Conservation (phyloP, 2,113 vertebrate genomes). For the Tetraodon nigroviridis region DNA sequence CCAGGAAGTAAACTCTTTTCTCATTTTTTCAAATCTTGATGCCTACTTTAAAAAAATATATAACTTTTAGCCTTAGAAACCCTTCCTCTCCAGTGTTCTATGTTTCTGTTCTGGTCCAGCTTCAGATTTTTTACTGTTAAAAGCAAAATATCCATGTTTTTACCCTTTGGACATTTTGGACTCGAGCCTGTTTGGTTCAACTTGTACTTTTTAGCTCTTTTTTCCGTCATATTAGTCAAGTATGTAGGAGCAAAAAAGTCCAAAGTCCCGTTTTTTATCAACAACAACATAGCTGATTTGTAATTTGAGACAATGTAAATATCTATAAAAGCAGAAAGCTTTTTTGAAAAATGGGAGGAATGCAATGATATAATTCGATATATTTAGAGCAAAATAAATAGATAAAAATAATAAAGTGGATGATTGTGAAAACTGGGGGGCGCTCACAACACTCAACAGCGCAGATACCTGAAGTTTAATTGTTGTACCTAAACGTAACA, state of each 20-base stretch:
- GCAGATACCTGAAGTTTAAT: slow-evolving; percentile 27
- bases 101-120: too few relatives aligned
- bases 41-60: too few relatives aligned
- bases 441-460: slow-evolving; percentile 3
- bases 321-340: not conserved
- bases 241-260: too few relatives aligned
- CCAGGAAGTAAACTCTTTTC: not conserved
- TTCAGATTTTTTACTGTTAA: too few relatives aligned
- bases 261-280: too few relatives aligned
- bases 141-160: slow-evolving; percentile 17
- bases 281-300: too few relatives aligned
- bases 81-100: not conserved
- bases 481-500: not conserved
- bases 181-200: too few relatives aligned
- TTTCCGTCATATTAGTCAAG: not conserved
- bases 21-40: not conserved
- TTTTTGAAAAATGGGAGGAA: not conserved
- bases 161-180: slow-evolving; percentile 38
- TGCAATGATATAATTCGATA: not conserved
- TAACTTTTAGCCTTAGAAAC: not conserved
- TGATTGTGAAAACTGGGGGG: slow-evolving; percentile 4
- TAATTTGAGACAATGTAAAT: not conserved
- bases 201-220: too few relatives aligned
- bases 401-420: not conserved
- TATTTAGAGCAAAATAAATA: not conserved